These are phyloP conservation scores for Tetrax tetrax DNA, from an alignment of 2,113 vertebrate genomes.

Conservation along the genomic window DNA sequence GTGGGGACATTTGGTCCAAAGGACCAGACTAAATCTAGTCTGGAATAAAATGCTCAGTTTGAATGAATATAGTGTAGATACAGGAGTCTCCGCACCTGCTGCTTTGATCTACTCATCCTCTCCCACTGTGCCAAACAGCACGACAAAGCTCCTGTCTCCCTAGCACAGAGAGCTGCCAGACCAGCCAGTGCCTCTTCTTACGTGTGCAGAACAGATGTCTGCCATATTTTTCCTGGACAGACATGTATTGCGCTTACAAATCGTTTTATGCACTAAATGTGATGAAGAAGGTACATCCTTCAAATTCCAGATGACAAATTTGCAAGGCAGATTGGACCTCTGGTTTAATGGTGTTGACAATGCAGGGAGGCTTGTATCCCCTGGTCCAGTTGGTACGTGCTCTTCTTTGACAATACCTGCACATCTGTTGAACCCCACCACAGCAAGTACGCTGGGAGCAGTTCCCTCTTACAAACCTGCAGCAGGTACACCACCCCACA, in stretches of 20 bases:
- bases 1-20: not conserved
- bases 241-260: not conserved
- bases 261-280: not conserved
- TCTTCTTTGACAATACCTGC: not conserved
- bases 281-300: not conserved
- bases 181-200: not conserved
- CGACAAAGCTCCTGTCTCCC: not conserved
- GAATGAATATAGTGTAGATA: not conserved
- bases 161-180: not conserved
- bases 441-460: accelerated
- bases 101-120: not conserved
- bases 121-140: not conserved
- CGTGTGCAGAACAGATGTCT: not conserved
- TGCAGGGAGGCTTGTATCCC: not conserved
- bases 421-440: not conserved
- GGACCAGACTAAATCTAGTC: not conserved
- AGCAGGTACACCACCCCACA: not conserved
- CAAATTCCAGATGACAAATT: not conserved
- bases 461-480: not conserved
- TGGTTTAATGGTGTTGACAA: not conserved
- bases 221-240: not conserved
- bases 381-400: not conserved
- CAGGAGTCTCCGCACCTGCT: not conserved
- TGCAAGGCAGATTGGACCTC: not conserved
- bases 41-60: not conserved